A percentile compares a stretch with the other conserved stretches of the same genome.
phyloP scores from a whole-genome alignment of 2,113 vertebrate genomes.

The Rafetus swinhoei region DNA sequence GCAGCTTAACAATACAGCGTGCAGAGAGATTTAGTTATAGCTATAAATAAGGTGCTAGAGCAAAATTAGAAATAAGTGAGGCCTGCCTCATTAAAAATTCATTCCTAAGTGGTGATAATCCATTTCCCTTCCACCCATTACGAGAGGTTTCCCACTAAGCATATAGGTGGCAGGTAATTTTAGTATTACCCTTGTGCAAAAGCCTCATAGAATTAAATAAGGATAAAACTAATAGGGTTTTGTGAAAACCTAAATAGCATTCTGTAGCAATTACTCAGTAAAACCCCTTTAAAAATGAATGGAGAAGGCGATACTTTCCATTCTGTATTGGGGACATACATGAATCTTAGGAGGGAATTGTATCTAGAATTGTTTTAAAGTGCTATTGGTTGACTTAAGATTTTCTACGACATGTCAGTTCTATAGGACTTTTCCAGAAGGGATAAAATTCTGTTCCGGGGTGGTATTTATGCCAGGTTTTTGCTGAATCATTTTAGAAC shows the following conservation, averaged over 20 bases:
- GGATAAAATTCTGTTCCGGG: fast-evolving
- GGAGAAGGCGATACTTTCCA: fast-evolving
- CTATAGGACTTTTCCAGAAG: neutral
- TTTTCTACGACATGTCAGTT: neutral
- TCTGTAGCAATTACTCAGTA: neutral
- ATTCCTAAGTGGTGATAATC: fast-evolving
- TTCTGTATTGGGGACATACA: fast-evolving
- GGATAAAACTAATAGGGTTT: fast-evolving
- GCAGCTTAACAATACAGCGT: neutral
- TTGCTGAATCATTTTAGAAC: neutral
- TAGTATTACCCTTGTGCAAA: fast-evolving
- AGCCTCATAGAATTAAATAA: neutral
- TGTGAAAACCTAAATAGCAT: neutral
- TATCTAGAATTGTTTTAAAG: neutral
- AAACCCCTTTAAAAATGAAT: fast-evolving
- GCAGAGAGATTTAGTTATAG: neutral
- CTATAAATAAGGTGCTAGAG: fast-evolving
- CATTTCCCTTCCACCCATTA: neutral
- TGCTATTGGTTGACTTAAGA: neutral
- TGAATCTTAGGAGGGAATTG: neutral
- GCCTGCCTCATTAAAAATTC: neutral
- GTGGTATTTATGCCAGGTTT: neutral
- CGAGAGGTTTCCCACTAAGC: neutral
- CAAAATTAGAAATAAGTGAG: neutral
- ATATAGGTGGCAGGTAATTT: fast-evolving